These are phyloP conservation scores for Colistium nudipinnis DNA, from an alignment of 2,113 vertebrate genomes.

Conservation along the genomic window DNA sequence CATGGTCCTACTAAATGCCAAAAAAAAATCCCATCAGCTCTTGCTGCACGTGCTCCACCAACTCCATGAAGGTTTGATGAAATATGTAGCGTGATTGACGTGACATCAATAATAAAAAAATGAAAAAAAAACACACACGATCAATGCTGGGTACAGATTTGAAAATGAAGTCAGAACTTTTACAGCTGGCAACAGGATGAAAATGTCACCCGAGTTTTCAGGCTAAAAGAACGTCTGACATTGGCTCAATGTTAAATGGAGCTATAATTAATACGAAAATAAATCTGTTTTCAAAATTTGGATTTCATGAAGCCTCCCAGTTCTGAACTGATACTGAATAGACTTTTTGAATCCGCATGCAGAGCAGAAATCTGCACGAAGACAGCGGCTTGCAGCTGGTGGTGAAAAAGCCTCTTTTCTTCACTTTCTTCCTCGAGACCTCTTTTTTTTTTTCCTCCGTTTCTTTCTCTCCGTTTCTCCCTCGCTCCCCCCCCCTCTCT, in stretches of 20 bases:
- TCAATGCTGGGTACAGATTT: too few species aligned
- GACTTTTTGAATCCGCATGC: background rate
- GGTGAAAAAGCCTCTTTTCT: constrained; percentile 19
- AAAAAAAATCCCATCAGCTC: too few species aligned
- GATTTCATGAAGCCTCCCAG: background rate
- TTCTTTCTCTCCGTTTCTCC: constrained; percentile 9
- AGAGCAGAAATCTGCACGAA: background rate
- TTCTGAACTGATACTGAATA: background rate
- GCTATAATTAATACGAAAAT: background rate
- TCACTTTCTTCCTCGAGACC: constrained; percentile 21
- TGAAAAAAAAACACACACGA: too few species aligned
- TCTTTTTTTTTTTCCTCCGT: constrained; percentile 22
- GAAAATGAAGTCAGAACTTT: background rate
- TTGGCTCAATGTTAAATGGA: background rate
- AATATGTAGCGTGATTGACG: too few species aligned
- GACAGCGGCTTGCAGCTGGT: background rate
- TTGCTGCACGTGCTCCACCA: too few species aligned
- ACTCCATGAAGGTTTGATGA: too few species aligned
- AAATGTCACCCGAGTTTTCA: background rate
- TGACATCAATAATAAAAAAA: too few species aligned
- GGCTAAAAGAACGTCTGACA: background rate
- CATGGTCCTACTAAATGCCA: too few species aligned
- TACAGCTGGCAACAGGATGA: background rate
- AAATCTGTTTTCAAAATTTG: background rate
- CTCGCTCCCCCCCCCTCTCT: background rate